phyloP scores from a whole-genome alignment of 37 sponge, comb jelly and placozoan genomes.

The Axinella damicornis region DNA sequence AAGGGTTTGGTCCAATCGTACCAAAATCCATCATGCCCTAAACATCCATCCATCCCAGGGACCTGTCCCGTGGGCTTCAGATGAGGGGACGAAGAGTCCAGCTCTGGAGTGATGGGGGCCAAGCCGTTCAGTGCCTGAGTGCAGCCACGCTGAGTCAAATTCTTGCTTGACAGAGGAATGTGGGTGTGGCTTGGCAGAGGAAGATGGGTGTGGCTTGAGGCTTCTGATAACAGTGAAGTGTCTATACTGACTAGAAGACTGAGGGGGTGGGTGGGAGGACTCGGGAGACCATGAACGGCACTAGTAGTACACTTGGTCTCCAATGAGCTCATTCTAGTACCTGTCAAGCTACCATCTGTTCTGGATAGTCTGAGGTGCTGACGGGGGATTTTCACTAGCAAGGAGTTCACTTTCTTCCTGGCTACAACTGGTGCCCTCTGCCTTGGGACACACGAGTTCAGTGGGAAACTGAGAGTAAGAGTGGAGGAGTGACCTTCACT shows the following conservation, averaged over 20 bases:
- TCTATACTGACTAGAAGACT: slow-evolving; percentile 31
- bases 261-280: not conserved
- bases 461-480: not conserved
- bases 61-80: not conserved
- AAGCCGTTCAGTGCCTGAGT: too few species aligned
- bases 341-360: not conserved
- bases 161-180: not conserved
- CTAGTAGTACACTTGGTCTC: not conserved
- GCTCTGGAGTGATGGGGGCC: too few species aligned
- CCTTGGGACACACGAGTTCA: not conserved
- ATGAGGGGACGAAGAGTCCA: too few species aligned
- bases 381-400: not conserved
- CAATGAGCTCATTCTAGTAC: not conserved
- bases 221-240: not conserved
- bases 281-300: too few species aligned
- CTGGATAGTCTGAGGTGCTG: not conserved
- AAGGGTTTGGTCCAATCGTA: slow-evolving; percentile 70
- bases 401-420: not conserved
- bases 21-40: slow-evolving; percentile 65
- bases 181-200: not conserved
- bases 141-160: too few species aligned
- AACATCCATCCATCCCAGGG: slow-evolving; percentile 68
- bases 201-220: not conserved
- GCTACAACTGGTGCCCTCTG: too few species aligned
- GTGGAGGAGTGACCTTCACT: not conserved